Percentiles rank a stretch among this genome's conserved stretches.
These are phyloP conservation scores for Tupaia tana DNA, from an alignment of 2,113 vertebrate genomes.

Conservation along the genomic window DNA sequence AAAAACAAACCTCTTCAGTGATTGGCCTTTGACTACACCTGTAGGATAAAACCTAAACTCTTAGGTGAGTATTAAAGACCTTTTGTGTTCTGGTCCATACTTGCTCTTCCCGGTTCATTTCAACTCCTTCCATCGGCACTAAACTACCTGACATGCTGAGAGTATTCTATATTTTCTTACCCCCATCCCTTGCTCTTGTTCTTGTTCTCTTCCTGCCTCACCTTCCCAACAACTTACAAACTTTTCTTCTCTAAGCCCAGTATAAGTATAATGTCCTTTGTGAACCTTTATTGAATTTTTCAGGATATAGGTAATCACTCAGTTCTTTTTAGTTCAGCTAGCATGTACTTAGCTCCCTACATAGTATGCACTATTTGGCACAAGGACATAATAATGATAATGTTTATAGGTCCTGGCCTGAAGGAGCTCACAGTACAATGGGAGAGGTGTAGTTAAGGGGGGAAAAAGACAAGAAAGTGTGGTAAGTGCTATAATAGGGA, in stretches of 20 bases:
- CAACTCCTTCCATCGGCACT: neutral
- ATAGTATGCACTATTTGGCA: neutral
- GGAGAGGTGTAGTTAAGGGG: neutral
- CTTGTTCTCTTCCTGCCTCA: neutral
- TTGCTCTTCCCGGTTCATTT: slow-evolving; percentile 33
- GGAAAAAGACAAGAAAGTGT: neutral
- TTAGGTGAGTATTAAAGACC: neutral
- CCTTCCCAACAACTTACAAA: neutral
- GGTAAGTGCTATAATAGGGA: neutral
- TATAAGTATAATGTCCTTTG: slow-evolving; percentile 6
- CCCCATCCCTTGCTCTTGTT: neutral
- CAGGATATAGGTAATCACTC: neutral
- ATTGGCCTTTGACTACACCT: neutral
- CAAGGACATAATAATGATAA: neutral
- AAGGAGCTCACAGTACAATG: neutral
- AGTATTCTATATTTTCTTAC: neutral
- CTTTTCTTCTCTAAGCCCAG: neutral
- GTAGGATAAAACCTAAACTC: slow-evolving; percentile 22
- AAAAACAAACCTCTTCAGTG: too few relatives aligned
- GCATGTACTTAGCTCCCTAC: neutral
- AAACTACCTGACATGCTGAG: neutral
- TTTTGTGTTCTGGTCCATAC: neutral
- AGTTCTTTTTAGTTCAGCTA: neutral
- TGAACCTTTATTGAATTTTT: neutral
- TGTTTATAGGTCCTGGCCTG: neutral